Conservation (phyloP, 2,113 vertebrate species). For the Pimephales promelas region DNA sequence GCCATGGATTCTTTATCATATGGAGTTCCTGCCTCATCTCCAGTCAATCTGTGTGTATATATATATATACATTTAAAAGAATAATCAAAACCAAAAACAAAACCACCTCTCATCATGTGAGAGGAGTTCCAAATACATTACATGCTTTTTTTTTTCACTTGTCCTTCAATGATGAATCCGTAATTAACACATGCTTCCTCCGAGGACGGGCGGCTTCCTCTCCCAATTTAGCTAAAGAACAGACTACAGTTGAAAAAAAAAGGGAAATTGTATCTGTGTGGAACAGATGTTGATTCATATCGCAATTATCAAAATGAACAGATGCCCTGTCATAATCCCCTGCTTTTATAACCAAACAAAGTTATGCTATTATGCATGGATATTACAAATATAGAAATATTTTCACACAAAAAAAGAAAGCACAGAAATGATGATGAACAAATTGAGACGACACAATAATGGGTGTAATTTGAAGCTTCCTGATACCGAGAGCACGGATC, state of each 20-base stretch:
- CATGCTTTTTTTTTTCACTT: neutral
- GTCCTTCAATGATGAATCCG: neutral
- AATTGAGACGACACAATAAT: slow-evolving; percentile 4
- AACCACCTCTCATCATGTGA: neutral
- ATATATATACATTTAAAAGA: slow-evolving; percentile 58
- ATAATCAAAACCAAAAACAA: neutral
- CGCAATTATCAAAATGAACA: slow-evolving; percentile 57
- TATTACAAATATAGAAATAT: slow-evolving; percentile 24
- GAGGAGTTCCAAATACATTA: neutral
- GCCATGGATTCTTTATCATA: slow-evolving; percentile 96
- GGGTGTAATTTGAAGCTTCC: neutral
- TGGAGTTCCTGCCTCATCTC: slow-evolving; percentile 82
- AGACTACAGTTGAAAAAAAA: neutral
- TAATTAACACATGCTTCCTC: neutral
- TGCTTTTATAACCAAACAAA: slow-evolving; percentile 34
- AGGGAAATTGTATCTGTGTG: neutral
- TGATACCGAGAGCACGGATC: slow-evolving; percentile 40
- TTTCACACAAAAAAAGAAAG: neutral
- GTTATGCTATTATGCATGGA: neutral
- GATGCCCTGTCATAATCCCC: slow-evolving; percentile 48
- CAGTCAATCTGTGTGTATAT: slow-evolving; percentile 71
- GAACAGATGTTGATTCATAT: slow-evolving; percentile 56
- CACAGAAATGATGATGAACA: neutral
- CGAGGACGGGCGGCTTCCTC: neutral
- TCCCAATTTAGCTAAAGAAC: slow-evolving; percentile 22